Conservation (phyloP, 2,113 vertebrate species). For the Triplophysa siluroides region DNA sequence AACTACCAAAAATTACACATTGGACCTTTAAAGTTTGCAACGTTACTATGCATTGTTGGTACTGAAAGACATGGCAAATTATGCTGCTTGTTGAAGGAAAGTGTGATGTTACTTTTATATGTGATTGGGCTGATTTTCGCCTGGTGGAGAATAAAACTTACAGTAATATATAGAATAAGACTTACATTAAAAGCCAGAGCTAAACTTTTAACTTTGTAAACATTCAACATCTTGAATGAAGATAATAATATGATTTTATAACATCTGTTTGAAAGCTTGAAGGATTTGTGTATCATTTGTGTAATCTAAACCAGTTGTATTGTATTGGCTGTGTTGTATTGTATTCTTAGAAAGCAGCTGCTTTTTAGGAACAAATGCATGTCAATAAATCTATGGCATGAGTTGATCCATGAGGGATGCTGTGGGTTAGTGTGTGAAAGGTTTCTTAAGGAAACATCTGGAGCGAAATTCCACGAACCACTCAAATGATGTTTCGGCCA, state of each 20-base stretch:
- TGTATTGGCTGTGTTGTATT: slow-evolving; percentile 2
- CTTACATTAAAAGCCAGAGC: no score
- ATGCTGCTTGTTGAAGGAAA: no score
- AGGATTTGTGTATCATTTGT: slow-evolving; percentile 38
- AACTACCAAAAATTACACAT: no score
- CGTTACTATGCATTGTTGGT: no score
- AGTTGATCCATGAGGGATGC: slow-evolving; percentile 38
- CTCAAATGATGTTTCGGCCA: slow-evolving; percentile 43
- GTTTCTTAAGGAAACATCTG: slow-evolving; percentile 57
- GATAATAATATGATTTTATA: slow-evolving; percentile 57
- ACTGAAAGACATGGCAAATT: no score
- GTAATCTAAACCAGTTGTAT: slow-evolving; percentile 36
- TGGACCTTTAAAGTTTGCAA: no score
- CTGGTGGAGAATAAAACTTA: background rate
- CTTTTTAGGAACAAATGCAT: slow-evolving; percentile 60
- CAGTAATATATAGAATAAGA: no score
- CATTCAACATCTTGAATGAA: slow-evolving; percentile 12
- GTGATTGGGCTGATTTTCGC: background rate
- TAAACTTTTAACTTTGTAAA: background rate
- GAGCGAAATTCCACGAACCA: slow-evolving; percentile 38
- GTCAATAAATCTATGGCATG: slow-evolving; percentile 63
- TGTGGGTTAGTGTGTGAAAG: slow-evolving; percentile 56
- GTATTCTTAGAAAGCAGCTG: slow-evolving; percentile 54
- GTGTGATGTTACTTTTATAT: background rate
- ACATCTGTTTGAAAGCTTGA: slow-evolving; percentile 51